A percentile compares a stretch with the other conserved stretches of the same genome.
phyloP scores from a whole-genome alignment of 2,888 invertebrate species.

The Agriopis aurantiaria region DNA sequence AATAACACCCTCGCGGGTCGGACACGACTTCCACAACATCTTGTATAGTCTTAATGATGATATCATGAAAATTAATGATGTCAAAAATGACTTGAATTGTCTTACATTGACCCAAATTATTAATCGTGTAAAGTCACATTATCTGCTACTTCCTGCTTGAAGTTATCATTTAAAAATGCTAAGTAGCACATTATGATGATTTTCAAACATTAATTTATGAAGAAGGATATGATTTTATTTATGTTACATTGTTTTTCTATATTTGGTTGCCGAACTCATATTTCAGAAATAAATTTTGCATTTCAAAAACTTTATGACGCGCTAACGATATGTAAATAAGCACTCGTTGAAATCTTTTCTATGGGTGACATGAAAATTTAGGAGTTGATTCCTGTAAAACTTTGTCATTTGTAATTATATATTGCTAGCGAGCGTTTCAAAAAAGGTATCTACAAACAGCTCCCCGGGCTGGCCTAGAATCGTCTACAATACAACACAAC shows the following conservation, averaged over 20 bases:
- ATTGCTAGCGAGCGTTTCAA: too few relatives aligned
- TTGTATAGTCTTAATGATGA: conserved; percentile 13
- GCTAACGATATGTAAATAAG: neutral
- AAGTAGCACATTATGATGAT: conserved; percentile 12
- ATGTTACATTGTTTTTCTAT: neutral
- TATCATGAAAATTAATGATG: conserved; percentile 33
- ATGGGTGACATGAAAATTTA: conserved; percentile 30
- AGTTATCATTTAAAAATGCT: conserved; percentile 26
- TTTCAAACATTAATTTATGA: neutral
- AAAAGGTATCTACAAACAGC: too few relatives aligned
- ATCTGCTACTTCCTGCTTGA: conserved; percentile 59
- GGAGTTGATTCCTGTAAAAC: too few relatives aligned
- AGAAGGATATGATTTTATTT: neutral
- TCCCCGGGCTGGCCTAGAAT: too few relatives aligned
- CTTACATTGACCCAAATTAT: conserved; percentile 64
- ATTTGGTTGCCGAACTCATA: neutral
- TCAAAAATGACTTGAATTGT: conserved; percentile 31
- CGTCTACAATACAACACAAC: too few relatives aligned
- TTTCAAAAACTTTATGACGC: neutral
- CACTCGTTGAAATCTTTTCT: conserved; percentile 42
- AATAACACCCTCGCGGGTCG: too few relatives aligned
- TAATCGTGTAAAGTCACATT: conserved; percentile 53
- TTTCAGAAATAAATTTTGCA: too few relatives aligned
- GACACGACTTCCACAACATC: too few relatives aligned
- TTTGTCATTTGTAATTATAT: too few relatives aligned